Conservation (phyloP, 2,888 invertebrate genomes). For the Scrobipalpa costella region DNA sequence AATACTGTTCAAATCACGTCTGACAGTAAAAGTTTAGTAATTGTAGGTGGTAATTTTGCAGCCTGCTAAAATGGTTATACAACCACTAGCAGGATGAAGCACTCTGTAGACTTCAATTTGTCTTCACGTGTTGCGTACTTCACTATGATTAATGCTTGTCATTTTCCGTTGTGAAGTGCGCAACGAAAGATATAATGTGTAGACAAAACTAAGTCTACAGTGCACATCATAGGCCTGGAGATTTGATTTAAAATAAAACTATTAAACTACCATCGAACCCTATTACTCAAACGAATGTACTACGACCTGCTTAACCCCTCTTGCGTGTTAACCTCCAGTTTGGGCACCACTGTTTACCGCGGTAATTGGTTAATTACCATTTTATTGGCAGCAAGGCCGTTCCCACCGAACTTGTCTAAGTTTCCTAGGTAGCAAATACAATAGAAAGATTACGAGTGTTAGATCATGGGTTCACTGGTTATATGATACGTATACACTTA, state of each 20-base stretch:
- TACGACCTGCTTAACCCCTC: neutral
- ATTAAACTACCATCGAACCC: neutral
- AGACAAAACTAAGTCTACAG: no score
- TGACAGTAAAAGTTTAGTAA: no score
- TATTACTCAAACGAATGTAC: neutral
- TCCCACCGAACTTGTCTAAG: slow-evolving; percentile 31
- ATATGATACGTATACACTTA: neutral
- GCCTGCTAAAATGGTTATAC: no score
- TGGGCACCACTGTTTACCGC: slow-evolving; percentile 27
- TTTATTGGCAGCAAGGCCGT: slow-evolving; percentile 53
- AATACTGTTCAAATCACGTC: no score
- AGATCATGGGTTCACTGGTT: slow-evolving; percentile 5
- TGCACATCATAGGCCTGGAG: no score
- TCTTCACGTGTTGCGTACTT: no score
- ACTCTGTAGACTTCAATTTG: no score
- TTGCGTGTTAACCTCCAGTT: slow-evolving; percentile 32
- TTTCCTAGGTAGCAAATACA: slow-evolving; percentile 24
- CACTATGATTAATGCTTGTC: no score
- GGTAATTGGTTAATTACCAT: slow-evolving; percentile 50
- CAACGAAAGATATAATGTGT: no score
- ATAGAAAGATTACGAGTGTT: neutral
- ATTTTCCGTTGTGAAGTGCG: no score
- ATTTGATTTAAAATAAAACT: neutral
- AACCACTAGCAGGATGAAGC: no score
- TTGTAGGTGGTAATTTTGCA: no score